Percentiles rank a stretch among this genome's conserved stretches.
phyloP scores from a whole-genome alignment of 1,140 invertebrate genomes.

The Solenopsis invicta region DNA sequence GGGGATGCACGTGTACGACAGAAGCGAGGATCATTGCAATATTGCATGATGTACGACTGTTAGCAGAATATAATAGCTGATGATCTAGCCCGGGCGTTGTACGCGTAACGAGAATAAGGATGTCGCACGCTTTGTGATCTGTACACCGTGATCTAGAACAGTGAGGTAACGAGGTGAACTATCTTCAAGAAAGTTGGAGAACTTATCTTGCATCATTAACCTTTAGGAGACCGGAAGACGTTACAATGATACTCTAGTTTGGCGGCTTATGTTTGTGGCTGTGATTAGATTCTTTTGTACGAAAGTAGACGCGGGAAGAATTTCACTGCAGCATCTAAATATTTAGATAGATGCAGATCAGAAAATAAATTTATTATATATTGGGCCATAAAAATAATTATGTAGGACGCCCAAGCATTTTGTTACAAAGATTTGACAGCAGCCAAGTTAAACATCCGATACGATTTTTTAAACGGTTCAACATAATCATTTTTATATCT shows the following conservation, averaged over 20 bases:
- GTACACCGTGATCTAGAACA: background rate
- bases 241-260: conserved; percentile 18
- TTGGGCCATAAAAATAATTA: no score
- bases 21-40: conserved; percentile 26
- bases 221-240: conserved; percentile 9
- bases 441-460: no score
- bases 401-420: no score
- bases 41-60: conserved; percentile 45
- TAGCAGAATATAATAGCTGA: conserved; percentile 30
- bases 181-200: background rate
- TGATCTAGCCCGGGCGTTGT: background rate
- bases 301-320: background rate
- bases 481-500: no score
- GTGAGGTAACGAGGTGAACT: conserved; percentile 16
- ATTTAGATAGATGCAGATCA: no score
- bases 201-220: conserved; percentile 25
- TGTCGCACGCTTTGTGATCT: conserved; percentile 34
- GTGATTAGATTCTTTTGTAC: background rate
- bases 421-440: no score
- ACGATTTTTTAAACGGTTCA: no score
- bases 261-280: background rate
- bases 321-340: no score
- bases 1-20: background rate
- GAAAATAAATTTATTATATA: no score
- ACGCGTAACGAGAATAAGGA: background rate